Evolutionary conservation across 2,113 vertebrate species (phyloP), one percentile per base, ranked within the genome.

Genomic region (Ophiodon elongatus): DNA sequence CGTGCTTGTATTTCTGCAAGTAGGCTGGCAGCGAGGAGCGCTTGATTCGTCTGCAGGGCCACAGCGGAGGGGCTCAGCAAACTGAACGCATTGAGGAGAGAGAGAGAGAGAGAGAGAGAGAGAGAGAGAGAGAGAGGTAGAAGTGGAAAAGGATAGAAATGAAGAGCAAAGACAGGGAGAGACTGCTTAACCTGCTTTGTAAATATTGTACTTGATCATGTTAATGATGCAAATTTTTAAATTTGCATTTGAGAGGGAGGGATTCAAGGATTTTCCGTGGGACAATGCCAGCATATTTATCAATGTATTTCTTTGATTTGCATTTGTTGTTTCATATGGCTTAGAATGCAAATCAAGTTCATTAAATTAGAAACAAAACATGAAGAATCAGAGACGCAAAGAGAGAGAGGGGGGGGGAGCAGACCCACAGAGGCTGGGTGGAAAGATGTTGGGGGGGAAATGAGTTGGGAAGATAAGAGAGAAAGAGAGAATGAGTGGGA

Each of bases 331-430:
- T 80, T 64, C 31, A 8, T 65, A 15, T 41, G 56, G 67, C 11
- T 11, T 4, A 6, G 41, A 31, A 83, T 73, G 67, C 65, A 69
- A 73, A 85, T 80, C 8, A 29, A 31, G 45, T 54, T 43, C 8
- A 77, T 60, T 74, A 29, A 37, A 74, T 50, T 33, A 50, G 29
- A 39, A 27, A 85, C 25, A 60, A 78, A 73, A 62, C 43, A 17
- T 14, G 13, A 39, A 45, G 27, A 57, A 68, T 29, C 8, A 17
- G 29, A 60, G 57, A 31, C 7, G 0, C 2, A 29, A 7, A 9
- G 2, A 21, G 1, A 52, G 45, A 68, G 5, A 66, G n/a, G n/a
- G 6, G n/a, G n/a, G n/a, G n/a, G n/a, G n/a, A n/a, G n/a, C n/a
- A n/a, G n/a, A n/a, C n/a, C n/a, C n/a, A n/a, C n/a, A n/a, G n/a